Conservation (phyloP, 1,140 invertebrate species). For the Tetramorium parvispinum region DNA sequence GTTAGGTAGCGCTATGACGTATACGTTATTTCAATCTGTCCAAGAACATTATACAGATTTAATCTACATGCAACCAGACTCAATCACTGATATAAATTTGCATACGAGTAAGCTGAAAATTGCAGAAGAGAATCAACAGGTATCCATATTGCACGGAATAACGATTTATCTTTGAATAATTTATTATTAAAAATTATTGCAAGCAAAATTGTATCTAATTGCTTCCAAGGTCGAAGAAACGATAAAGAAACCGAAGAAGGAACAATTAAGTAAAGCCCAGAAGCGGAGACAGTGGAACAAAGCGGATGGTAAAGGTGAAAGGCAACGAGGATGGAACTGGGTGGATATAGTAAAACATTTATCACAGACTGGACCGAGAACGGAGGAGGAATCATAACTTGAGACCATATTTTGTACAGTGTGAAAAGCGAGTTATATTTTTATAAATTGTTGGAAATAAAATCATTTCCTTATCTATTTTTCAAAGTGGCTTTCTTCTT, state of each 20-base stretch:
- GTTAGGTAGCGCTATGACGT: conserved; percentile 96
- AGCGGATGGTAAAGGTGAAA: conserved; percentile 93
- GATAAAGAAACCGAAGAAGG: conserved; percentile 89
- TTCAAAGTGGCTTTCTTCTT: conserved; percentile 45
- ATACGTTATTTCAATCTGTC: conserved; percentile 96
- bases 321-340: conserved; percentile 96
- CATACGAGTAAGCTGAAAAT: conserved; percentile 78
- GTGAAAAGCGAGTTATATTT: conserved; percentile 76
- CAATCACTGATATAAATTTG: conserved; percentile 74
- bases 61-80: conserved; percentile 89
- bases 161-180: not conserved
- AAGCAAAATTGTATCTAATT: not conserved
- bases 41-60: conserved; percentile 93
- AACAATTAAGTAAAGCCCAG: conserved; percentile 96
- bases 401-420: conserved; percentile 76
- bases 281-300: conserved; percentile 95
- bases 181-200: not conserved
- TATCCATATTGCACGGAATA: conserved; percentile 30
- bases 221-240: conserved; percentile 80
- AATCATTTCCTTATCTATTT: conserved; percentile 68
- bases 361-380: conserved; percentile 91
- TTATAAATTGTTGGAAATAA: conserved; percentile 78
- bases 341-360: conserved; percentile 97
- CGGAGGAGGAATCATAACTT: conserved; percentile 81
- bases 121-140: conserved; percentile 73